Conservation (phyloP, 2,113 vertebrate genomes). For the Mesembrinibis cayennensis region DNA sequence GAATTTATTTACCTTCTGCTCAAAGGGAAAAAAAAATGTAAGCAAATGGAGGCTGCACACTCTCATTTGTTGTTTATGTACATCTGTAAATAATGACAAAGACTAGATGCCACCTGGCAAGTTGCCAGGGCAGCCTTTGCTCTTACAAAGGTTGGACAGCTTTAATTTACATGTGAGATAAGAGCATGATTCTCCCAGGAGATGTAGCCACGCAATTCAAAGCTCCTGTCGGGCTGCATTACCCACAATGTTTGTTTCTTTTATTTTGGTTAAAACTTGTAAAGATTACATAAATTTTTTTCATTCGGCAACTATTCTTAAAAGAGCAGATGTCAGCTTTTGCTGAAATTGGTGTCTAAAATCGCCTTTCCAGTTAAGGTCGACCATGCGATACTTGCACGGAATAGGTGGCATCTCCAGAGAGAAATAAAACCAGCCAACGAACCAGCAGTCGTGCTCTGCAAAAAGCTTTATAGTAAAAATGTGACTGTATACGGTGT, state of each 20-base stretch:
- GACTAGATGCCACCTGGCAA: not conserved
- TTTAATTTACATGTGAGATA: not conserved
- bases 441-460: not conserved
- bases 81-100: not conserved
- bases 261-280: not conserved
- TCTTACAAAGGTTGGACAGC: not conserved
- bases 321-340: not conserved
- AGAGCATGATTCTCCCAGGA: not conserved
- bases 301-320: not conserved
- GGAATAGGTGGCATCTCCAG: not conserved
- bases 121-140: not conserved
- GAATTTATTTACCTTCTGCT: not conserved
- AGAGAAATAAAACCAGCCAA: not conserved
- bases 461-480: not conserved
- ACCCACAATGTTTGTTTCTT: not conserved
- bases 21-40: not conserved
- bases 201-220: not conserved
- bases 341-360: not conserved
- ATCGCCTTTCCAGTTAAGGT: not conserved
- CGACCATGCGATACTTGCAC: too few species aligned
- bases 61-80: not conserved
- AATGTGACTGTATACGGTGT: not conserved
- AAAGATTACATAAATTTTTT: not conserved
- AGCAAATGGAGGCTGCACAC: not conserved
- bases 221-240: not conserved